Evolutionary conservation across 2,797 vertebrate genomes (phyloP).

Genomic region (Chaunax sp.): DNA sequence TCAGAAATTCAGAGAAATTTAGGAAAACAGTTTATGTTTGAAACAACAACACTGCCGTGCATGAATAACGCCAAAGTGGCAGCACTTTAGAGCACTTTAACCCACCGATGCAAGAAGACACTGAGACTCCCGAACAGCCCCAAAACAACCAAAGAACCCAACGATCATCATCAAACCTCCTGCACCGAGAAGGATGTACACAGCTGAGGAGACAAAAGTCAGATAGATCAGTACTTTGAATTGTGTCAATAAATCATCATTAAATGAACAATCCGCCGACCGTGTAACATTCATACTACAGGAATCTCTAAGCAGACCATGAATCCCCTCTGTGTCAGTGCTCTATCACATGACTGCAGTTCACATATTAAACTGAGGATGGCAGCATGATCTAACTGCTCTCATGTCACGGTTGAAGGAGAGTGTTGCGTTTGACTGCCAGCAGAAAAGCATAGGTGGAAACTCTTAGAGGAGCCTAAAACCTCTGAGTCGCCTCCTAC

Average conservation of each 20-base stretch:
- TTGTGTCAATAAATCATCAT: neutral
- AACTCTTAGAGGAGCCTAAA: slow-evolving; percentile 32
- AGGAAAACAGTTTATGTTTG: too few relatives aligned
- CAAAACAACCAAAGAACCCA: slow-evolving; percentile 97
- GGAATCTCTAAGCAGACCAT: neutral
- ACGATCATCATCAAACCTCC: slow-evolving; percentile 94
- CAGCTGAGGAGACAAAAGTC: slow-evolving; percentile 80
- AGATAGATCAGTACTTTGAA: neutral
- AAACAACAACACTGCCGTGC: too few relatives aligned
- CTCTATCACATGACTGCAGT: slow-evolving; percentile 43
- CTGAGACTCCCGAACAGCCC: slow-evolving; percentile 94
- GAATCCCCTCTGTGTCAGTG: too few relatives aligned
- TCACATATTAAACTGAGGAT: slow-evolving; percentile 57
- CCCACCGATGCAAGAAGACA: slow-evolving; percentile 95
- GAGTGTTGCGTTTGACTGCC: slow-evolving; percentile 41
- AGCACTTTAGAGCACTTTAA: slow-evolving; percentile 47
- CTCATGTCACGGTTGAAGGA: neutral
- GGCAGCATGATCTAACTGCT: slow-evolving; percentile 54
- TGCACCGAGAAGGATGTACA: slow-evolving; percentile 93
- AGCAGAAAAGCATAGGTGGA: slow-evolving; percentile 50
- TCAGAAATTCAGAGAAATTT: too few relatives aligned
- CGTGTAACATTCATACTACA: neutral
- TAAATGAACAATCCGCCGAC: neutral
- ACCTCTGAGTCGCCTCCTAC: slow-evolving; percentile 40
- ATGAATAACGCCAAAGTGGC: too few relatives aligned